Conservation (phyloP, 2,113 vertebrate species). For the Dolichallabes microphthalmus region DNA sequence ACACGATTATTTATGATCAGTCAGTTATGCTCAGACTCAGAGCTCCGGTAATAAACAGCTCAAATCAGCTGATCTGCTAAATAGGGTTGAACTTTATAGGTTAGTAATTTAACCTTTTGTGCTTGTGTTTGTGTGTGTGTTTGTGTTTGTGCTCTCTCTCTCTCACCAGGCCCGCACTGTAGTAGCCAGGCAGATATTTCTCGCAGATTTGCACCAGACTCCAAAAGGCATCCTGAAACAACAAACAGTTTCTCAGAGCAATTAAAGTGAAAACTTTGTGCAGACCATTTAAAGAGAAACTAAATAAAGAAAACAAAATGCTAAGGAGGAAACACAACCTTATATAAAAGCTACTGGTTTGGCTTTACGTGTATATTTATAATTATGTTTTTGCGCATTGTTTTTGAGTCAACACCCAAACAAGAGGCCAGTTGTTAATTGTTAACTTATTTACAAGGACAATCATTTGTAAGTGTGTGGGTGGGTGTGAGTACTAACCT, state of each 20-base stretch:
- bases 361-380: too few species aligned
- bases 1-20: neutral
- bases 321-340: too few species aligned
- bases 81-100: conserved; percentile 22
- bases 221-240: conserved; percentile 77
- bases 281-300: neutral
- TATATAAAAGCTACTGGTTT: too few species aligned
- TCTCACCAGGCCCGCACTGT: conserved; percentile 78
- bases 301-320: too few species aligned
- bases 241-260: neutral
- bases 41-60: conserved; percentile 28
- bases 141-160: conserved; percentile 11
- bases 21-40: neutral
- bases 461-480: neutral
- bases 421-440: neutral
- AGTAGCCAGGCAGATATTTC: conserved; percentile 81
- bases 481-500: conserved; percentile 71
- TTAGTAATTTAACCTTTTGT: conserved; percentile 27
- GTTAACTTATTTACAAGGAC: neutral
- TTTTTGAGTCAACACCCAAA: neutral
- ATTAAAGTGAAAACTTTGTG: neutral
- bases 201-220: conserved; percentile 80
- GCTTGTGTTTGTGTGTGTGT: conserved; percentile 4
- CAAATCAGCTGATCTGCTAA: neutral
- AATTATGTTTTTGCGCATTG: too few species aligned